Conservation (phyloP, 2,113 vertebrate species). For the Labeo rohita region DNA sequence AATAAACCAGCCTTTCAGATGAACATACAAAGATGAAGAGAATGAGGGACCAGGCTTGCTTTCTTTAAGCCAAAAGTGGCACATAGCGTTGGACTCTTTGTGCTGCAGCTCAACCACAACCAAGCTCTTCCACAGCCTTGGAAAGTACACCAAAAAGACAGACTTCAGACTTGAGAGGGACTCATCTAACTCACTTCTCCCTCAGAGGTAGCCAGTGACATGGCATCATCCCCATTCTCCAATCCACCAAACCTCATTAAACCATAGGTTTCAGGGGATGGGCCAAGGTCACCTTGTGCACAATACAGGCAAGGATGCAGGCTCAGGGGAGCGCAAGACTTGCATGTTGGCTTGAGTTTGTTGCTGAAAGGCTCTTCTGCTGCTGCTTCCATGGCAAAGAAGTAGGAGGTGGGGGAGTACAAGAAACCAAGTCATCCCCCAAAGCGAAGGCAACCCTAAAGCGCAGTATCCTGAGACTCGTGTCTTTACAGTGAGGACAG, state of each 20-base stretch:
- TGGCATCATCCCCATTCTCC: neutral
- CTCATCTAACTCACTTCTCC: too few relatives aligned
- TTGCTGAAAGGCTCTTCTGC: neutral
- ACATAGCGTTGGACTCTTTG: neutral
- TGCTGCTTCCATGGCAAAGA: neutral
- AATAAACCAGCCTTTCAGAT: neutral
- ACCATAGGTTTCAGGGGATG: neutral
- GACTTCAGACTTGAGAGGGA: neutral
- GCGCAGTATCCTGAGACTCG: neutral
- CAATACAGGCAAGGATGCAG: neutral
- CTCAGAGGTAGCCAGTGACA: neutral
- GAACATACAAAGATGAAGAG: neutral
- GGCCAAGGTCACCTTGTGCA: neutral
- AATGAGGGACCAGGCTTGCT: neutral
- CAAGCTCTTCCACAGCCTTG: neutral
- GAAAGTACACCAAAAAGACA: too few relatives aligned
- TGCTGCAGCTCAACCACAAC: neutral
- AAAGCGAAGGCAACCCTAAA: neutral
- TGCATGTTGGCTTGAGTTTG: neutral
- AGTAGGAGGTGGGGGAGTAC: neutral
- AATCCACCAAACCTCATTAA: neutral
- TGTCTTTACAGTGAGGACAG: neutral
- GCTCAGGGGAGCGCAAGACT: neutral
- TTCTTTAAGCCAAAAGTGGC: neutral
- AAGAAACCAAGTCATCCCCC: neutral